phyloP scores from a whole-genome alignment of 2,888 invertebrate genomes.

The Aphrophora alni region DNA sequence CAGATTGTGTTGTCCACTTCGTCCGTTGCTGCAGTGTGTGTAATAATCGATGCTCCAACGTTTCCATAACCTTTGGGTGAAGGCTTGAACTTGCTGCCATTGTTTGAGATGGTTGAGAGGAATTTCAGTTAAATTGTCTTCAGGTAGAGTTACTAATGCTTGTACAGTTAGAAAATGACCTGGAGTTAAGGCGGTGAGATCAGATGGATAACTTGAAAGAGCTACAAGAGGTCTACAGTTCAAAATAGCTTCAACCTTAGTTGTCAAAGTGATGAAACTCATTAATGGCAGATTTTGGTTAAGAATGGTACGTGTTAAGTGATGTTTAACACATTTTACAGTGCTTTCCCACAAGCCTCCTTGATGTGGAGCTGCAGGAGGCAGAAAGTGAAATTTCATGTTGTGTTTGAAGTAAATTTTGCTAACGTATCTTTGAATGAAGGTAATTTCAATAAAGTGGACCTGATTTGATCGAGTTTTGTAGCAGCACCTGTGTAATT shows the following conservation, averaged over 20 bases:
- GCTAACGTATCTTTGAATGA: too few relatives aligned
- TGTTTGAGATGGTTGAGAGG: conserved; percentile 42
- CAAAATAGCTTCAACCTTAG: conserved; percentile 50
- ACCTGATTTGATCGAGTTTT: too few relatives aligned
- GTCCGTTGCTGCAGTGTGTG: conserved; percentile 47
- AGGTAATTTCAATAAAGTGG: too few relatives aligned
- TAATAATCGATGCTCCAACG: conserved; percentile 51
- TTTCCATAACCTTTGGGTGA: conserved; percentile 50
- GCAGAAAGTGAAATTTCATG: conserved; percentile 23
- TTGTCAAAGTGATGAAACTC: conserved; percentile 49
- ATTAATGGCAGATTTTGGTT: conserved; percentile 48
- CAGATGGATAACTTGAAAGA: conserved; percentile 47
- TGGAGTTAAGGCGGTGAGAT: conserved; percentile 51
- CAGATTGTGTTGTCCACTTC: conserved; percentile 47
- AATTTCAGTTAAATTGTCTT: conserved; percentile 44
- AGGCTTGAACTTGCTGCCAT: conserved; percentile 50
- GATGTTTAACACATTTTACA: conserved; percentile 52
- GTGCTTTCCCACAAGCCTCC: conserved; percentile 52
- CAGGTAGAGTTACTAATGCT: conserved; percentile 47
- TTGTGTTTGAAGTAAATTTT: too few relatives aligned
- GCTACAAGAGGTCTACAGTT: conserved; percentile 51
- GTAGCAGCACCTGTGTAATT: conserved; percentile 53
- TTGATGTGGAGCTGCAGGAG: conserved; percentile 41
- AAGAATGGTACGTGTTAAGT: conserved; percentile 46
- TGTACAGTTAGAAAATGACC: conserved; percentile 52